Evolutionary conservation across 2,113 vertebrate genomes (phyloP), one percentile per base, ranked within the genome.

Genomic region (Perccottus glenii): DNA sequence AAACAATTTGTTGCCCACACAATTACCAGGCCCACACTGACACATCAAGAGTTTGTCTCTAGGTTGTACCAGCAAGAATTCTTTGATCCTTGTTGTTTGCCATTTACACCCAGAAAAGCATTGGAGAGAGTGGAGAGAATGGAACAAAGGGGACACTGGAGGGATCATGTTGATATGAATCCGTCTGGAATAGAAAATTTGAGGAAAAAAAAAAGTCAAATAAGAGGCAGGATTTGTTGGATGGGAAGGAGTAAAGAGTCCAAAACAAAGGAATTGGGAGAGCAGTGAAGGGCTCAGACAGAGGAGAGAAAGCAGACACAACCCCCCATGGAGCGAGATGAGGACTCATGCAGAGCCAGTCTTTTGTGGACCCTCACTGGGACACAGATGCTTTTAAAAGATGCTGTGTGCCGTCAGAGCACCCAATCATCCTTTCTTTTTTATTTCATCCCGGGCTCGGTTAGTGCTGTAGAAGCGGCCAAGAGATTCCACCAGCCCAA

Each of bases 351-450:
- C 67, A 33, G 71, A 59, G 70, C 60, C 38, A 0, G 58, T 55
- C 84, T 73, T 86, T 90, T 89, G 82, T 85, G 70, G 67, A 16
- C 8, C 58, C 85, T 84, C 56, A 46, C 69, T 78, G 80, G 81
- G 77, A 82, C 79, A 57, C 67, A 64, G 46, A 83, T 68, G 79
- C 77, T 85, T 89, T 86, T 79, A 77, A 85, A 85, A 90, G 76
- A 86, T 82, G 78, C 81, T 84, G 67, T 61, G 73, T 63, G 65
- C 67, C 35, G 53, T 67, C 66, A 32, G 7, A 3, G 38, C 63
- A 43, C 68, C 70, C 79, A 76, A 73, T 85, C 82, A 76, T 69
- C 70, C 74, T 43, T 62, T 51, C 69, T 55, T 59, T 75, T 79
- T 84, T 76, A 78, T 80, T 82, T 69, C 70, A 74, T 75, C 72